Evolutionary conservation across 2,888 invertebrate species (phyloP).

Genomic region (Leptopilina syphax): DNA sequence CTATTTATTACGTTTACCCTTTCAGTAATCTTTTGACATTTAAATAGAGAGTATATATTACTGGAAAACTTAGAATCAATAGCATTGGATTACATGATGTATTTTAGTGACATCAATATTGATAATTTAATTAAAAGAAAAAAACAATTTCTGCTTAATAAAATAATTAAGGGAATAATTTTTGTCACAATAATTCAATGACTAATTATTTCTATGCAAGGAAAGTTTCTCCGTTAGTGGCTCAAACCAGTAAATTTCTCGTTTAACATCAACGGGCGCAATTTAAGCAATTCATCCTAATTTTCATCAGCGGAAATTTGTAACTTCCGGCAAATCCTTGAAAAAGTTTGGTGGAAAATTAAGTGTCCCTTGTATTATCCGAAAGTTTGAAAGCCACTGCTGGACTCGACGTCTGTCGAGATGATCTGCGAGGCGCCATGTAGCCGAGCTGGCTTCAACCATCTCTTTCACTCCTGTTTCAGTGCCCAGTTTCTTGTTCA

Average conservation of each 20-base stretch:
- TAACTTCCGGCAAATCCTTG: constrained; percentile 17
- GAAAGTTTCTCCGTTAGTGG: neutral
- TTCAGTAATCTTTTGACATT: neutral
- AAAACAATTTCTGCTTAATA: too few relatives aligned
- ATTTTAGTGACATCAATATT: too few relatives aligned
- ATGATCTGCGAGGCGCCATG: constrained; percentile 53
- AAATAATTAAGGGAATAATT: too few relatives aligned
- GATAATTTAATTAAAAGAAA: too few relatives aligned
- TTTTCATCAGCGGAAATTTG: neutral
- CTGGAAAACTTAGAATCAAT: neutral
- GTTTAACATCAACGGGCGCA: neutral
- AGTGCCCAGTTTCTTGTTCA: constrained; percentile 11
- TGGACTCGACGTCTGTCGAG: constrained; percentile 47
- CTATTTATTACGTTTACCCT: neutral
- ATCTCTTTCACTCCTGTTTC: constrained; percentile 12
- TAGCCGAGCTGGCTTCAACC: constrained; percentile 46
- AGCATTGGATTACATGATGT: too few relatives aligned
- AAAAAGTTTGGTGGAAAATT: constrained; percentile 24
- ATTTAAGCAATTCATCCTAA: constrained; percentile 5
- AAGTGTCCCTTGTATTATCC: constrained; percentile 37
- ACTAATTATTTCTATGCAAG: neutral
- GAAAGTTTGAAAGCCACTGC: constrained; percentile 44
- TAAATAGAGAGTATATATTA: neutral
- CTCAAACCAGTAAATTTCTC: neutral
- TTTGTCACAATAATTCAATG: too few relatives aligned